phyloP scores from a whole-genome alignment of 2,888 invertebrate species.

The Drosophila longiperda region DNA sequence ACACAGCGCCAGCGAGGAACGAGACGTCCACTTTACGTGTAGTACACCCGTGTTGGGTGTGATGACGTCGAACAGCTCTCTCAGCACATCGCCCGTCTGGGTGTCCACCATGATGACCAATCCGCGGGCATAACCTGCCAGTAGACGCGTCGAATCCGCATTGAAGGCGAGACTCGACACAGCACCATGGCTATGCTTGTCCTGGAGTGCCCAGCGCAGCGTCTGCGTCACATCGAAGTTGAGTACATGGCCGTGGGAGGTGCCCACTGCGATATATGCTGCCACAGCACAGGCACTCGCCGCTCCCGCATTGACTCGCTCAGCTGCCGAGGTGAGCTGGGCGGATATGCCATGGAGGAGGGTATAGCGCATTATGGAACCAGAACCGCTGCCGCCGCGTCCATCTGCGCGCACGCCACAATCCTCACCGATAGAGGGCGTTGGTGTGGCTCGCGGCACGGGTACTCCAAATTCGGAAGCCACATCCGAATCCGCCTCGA shows the following conservation, averaged over 20 bases:
- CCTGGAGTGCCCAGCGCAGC: slow-evolving; percentile 93
- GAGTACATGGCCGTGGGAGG: slow-evolving; percentile 95
- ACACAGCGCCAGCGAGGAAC: slow-evolving; percentile 90
- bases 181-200: slow-evolving; percentile 89
- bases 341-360: slow-evolving; percentile 95
- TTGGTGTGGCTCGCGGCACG: slow-evolving; percentile 83
- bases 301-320: slow-evolving; percentile 94
- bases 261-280: slow-evolving; percentile 95
- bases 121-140: slow-evolving; percentile 92
- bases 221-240: slow-evolving; percentile 95
- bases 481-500: slow-evolving; percentile 88
- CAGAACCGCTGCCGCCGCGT: slow-evolving; percentile 78
- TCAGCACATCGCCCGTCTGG: slow-evolving; percentile 90
- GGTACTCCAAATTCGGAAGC: slow-evolving; percentile 83
- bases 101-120: slow-evolving; percentile 96
- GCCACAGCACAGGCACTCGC: slow-evolving; percentile 93
- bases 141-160: slow-evolving; percentile 92
- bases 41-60: slow-evolving; percentile 93
- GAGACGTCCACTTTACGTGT: slow-evolving; percentile 89
- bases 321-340: slow-evolving; percentile 94
- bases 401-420: slow-evolving; percentile 85
- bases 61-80: slow-evolving; percentile 92
- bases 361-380: slow-evolving; percentile 91
- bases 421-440: slow-evolving; percentile 83
- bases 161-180: slow-evolving; percentile 94